These are phyloP conservation scores for Artemia franciscana DNA, from an alignment of 1,140 invertebrate species.

Conservation along the genomic window DNA sequence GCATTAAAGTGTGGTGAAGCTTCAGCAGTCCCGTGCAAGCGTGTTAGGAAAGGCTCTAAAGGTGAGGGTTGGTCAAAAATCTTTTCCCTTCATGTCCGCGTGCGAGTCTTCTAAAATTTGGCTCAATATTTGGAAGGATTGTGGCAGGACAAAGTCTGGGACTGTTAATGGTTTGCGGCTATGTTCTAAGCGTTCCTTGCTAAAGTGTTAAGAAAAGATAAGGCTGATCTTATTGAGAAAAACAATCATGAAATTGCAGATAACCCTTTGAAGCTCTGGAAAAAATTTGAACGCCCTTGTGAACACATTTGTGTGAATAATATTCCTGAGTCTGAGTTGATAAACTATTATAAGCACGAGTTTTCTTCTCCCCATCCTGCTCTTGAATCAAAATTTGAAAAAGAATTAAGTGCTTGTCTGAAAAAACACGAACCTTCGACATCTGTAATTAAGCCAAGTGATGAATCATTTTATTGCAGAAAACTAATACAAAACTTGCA, in stretches of 20 bases:
- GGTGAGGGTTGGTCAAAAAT: neutral
- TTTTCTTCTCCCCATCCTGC: no score
- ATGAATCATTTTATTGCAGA: neutral
- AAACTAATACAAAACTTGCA: neutral
- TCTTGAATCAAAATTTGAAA: no score
- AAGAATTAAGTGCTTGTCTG: no score
- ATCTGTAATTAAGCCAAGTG: neutral
- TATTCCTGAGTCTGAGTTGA: neutral
- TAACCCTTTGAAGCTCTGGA: neutral
- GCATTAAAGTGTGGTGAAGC: neutral
- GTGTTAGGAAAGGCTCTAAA: neutral
- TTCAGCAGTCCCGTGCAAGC: neutral
- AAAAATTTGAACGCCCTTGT: neutral
- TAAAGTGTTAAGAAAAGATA: neutral
- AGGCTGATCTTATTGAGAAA: neutral
- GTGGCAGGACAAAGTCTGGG: no score
- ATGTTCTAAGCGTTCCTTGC: no score
- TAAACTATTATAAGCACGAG: neutral
- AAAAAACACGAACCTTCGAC: no score
- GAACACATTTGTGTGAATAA: neutral
- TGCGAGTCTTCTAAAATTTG: no score
- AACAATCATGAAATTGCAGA: neutral
- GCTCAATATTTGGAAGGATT: no score
- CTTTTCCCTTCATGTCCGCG: neutral
- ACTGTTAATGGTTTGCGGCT: no score